phyloP scores from a whole-genome alignment of 2,888 invertebrate genomes.

The Pelosia muscerda region DNA sequence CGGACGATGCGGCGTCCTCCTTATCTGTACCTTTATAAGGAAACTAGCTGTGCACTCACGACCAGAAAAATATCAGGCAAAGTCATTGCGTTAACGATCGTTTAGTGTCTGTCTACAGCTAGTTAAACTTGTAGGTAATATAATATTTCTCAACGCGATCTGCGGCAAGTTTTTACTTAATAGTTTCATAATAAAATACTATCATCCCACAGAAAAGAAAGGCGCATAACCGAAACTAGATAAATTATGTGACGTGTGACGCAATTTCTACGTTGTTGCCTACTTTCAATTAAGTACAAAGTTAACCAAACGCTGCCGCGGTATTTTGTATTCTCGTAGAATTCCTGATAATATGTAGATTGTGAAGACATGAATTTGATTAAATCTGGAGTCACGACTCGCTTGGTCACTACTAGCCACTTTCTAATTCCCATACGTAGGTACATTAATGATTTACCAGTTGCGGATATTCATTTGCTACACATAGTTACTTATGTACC shows the following conservation, averaged over 20 bases:
- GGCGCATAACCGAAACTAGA: background rate
- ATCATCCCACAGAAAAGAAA: background rate
- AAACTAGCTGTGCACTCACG: slow-evolving; percentile 81
- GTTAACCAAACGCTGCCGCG: slow-evolving; percentile 3
- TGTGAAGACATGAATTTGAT: slow-evolving; percentile 53
- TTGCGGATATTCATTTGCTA: slow-evolving; percentile 4
- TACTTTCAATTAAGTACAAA: slow-evolving; percentile 16
- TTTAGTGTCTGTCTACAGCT: background rate
- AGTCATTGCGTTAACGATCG: slow-evolving; percentile 5
- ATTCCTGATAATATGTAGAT: slow-evolving; percentile 45
- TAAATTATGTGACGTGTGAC: background rate
- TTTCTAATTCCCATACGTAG: slow-evolving; percentile 60
- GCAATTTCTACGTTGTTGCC: background rate
- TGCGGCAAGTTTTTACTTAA: background rate
- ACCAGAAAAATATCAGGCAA: slow-evolving; percentile 69
- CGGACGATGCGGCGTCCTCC: slow-evolving; percentile 60
- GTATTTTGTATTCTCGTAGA: slow-evolving; percentile 34
- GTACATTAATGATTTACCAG: slow-evolving; percentile 20
- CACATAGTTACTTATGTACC: background rate
- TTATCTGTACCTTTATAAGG: slow-evolving; percentile 81
- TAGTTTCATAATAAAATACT: background rate
- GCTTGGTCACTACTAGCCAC: slow-evolving; percentile 54
- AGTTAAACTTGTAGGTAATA: too few species aligned
- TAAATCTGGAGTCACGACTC: slow-evolving; percentile 64
- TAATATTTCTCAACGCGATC: background rate